Evolutionary conservation across 2,797 vertebrate genomes (phyloP).

Genomic region (Megalops cyprinoides): DNA sequence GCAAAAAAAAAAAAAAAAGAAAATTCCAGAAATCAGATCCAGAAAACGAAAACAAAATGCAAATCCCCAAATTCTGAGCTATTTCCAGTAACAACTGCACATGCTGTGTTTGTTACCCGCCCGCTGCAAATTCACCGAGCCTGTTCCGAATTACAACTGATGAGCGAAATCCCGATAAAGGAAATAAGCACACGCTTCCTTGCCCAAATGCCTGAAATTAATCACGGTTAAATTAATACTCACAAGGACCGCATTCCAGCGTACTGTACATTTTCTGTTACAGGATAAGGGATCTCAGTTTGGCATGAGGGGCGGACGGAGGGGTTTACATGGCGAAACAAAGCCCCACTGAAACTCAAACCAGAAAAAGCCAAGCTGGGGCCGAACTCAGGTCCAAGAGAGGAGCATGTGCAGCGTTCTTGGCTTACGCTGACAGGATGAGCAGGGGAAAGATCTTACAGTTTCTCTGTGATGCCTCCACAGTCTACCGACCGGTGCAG

Average conservation of each 20-base stretch:
- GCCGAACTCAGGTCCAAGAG: no score
- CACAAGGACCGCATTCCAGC: background rate
- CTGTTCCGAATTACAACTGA: background rate
- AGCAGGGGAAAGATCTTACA: no score
- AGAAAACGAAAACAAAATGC: background rate
- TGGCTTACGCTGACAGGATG: background rate
- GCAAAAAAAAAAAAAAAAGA: background rate
- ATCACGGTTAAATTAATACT: background rate
- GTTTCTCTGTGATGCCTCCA: no score
- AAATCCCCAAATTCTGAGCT: background rate
- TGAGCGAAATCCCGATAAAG: constrained; percentile 20
- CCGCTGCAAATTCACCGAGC: background rate
- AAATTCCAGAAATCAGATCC: background rate
- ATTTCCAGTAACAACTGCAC: background rate
- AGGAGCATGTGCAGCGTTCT: no score
- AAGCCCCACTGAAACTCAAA: no score
- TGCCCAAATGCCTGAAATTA: background rate
- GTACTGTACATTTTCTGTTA: background rate
- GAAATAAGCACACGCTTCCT: background rate
- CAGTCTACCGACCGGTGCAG: no score
- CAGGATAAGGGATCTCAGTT: constrained; percentile 4
- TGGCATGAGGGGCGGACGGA: background rate
- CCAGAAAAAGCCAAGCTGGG: no score
- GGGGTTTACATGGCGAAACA: background rate
- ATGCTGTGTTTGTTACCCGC: background rate